phyloP scores from a whole-genome alignment of 1,140 invertebrate species.

The Sesamia nonagrioides region DNA sequence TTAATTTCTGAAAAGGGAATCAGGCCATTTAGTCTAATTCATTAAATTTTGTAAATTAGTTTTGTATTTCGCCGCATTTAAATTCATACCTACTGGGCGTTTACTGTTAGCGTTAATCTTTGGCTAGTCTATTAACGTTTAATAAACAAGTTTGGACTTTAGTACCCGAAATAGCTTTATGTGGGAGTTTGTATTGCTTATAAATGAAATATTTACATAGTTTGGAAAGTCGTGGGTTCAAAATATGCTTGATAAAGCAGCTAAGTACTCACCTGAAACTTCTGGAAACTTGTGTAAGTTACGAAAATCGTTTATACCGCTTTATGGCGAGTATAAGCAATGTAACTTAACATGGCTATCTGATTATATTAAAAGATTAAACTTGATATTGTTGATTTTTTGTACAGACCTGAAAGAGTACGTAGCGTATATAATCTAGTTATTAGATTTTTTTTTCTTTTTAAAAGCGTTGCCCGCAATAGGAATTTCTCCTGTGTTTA shows the following conservation, averaged over 20 bases:
- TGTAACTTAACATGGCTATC: not conserved
- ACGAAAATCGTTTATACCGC: not conserved
- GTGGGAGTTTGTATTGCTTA: not conserved
- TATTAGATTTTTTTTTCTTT: too few species aligned
- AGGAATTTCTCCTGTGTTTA: too few species aligned
- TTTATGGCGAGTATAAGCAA: not conserved
- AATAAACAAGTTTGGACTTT: not conserved
- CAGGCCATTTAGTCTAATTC: not conserved
- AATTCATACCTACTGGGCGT: not conserved
- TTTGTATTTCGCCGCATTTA: not conserved
- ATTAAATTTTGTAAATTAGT: not conserved
- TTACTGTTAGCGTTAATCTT: not conserved
- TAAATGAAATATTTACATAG: conserved; percentile 3
- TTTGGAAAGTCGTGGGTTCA: not conserved
- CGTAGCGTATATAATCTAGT: too few species aligned
- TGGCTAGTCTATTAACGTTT: not conserved
- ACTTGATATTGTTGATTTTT: too few species aligned
- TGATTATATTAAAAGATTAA: not conserved
- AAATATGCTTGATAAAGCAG: not conserved
- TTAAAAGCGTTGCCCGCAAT: too few species aligned
- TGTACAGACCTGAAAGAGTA: too few species aligned
- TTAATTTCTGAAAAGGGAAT: too few species aligned
- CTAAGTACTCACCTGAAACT: not conserved
- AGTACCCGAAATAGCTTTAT: not conserved
- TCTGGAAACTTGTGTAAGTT: not conserved